Evolutionary conservation across 2,888 invertebrate species (phyloP).

Genomic region (Panzeria rudis): DNA sequence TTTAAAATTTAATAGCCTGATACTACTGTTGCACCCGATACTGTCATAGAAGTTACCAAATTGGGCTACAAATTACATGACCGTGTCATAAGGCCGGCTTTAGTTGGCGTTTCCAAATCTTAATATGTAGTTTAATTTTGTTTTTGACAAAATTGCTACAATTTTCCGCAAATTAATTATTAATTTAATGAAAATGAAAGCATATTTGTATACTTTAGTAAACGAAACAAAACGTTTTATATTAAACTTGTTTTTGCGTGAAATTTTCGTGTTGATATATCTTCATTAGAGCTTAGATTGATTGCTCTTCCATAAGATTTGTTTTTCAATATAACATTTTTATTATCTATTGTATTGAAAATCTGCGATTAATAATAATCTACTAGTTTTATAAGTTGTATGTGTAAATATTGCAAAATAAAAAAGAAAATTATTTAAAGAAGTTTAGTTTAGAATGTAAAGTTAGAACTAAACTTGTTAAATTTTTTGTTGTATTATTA

Average conservation of each 20-base stretch:
- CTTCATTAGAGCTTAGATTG: slow-evolving; percentile 8
- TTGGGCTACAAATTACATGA: slow-evolving; percentile 97
- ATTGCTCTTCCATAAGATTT: slow-evolving; percentile 16
- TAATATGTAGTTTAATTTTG: slow-evolving; percentile 38
- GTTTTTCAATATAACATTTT: slow-evolving; percentile 45
- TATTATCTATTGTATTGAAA: slow-evolving; percentile 48
- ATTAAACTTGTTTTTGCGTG: neutral
- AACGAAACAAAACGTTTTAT: neutral
- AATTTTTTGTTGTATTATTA: slow-evolving; percentile 43
- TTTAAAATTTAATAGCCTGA: slow-evolving; percentile 86
- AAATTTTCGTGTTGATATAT: too few relatives aligned
- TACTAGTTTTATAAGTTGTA: slow-evolving; percentile 65
- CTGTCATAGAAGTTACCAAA: slow-evolving; percentile 96
- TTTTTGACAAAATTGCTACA: neutral
- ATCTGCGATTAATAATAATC: slow-evolving; percentile 28
- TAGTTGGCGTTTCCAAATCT: slow-evolving; percentile 96
- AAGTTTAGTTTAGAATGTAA: slow-evolving; percentile 35
- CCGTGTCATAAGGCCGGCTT: slow-evolving; percentile 96
- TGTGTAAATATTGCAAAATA: slow-evolving; percentile 66
- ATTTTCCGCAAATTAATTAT: slow-evolving; percentile 44
- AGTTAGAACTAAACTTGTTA: slow-evolving; percentile 34
- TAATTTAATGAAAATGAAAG: slow-evolving; percentile 9
- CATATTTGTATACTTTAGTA: neutral
- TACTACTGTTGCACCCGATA: slow-evolving; percentile 91
- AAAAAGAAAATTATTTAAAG: slow-evolving; percentile 38